A percentile compares a stretch with the other conserved stretches of the same genome.
Evolutionary conservation across 92 coral and sea anemone genomes (phyloP).

Genomic region (Zoanthus solanderi): DNA sequence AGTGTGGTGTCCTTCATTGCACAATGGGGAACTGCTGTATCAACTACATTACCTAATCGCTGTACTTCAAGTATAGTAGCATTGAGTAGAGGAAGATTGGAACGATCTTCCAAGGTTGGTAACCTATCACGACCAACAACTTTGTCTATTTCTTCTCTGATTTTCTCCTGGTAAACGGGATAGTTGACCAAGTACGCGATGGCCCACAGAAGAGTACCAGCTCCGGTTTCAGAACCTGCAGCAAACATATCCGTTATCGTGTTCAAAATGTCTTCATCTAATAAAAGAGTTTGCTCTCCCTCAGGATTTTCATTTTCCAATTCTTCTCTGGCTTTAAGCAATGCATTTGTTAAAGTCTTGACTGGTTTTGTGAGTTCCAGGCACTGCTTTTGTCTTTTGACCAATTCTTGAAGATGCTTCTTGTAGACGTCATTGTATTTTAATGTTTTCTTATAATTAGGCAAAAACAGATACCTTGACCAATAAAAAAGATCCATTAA

Average conservation of each 20-base stretch:
- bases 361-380: neutral
- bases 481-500: neutral
- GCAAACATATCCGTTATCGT: constrained; percentile 8
- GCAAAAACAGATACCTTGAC: neutral
- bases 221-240: constrained; percentile 24
- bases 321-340: neutral
- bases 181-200: constrained; percentile 6
- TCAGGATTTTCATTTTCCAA: neutral
- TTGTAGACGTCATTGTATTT: neutral
- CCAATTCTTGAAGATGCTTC: neutral
- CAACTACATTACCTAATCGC: constrained; percentile 31
- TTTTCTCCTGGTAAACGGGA: neutral
- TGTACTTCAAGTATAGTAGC: constrained; percentile 25
- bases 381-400: neutral
- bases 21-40: constrained; percentile 13
- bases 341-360: neutral
- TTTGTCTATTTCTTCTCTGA: constrained; percentile 12
- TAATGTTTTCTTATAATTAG: neutral
- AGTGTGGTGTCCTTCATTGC: constrained; percentile 31
- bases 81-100: constrained; percentile 10
- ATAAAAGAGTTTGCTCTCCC: neutral
- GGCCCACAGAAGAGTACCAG: constrained; percentile 25
- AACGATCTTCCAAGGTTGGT: constrained; percentile 20
- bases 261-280: constrained; percentile 13
- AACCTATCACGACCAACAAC: constrained; percentile 16